phyloP scores from a whole-genome alignment of 1,140 invertebrate species.

The Adoxophyes honmai region DNA sequence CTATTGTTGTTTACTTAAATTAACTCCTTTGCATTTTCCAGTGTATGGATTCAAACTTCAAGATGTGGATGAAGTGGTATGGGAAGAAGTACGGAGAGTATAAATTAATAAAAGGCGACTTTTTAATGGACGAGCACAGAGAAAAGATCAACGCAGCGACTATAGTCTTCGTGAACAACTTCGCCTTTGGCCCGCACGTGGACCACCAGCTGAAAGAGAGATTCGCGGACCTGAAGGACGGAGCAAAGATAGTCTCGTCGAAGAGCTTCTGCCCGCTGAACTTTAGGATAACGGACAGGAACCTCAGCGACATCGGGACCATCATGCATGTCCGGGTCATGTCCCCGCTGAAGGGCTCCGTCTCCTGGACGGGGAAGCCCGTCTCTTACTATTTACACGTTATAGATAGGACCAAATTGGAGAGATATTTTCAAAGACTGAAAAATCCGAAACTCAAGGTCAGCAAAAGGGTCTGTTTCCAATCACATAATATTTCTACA shows the following conservation, averaged over 20 bases:
- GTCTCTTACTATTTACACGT: constrained; percentile 98
- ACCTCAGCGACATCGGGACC: constrained; percentile 94
- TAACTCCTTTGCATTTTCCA: too few relatives aligned
- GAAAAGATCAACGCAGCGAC: constrained; percentile 95
- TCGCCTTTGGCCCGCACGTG: constrained; percentile 97
- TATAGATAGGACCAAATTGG: constrained; percentile 96
- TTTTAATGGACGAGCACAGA: constrained; percentile 92
- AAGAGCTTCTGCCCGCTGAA: constrained; percentile 98
- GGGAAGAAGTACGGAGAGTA: constrained; percentile 96
- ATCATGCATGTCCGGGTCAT: constrained; percentile 99
- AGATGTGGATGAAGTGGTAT: constrained; percentile 97
- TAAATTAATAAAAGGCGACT: constrained; percentile 95
- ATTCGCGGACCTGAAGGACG: constrained; percentile 97
- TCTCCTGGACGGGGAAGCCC: constrained; percentile 98
- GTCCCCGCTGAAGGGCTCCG: constrained; percentile 94
- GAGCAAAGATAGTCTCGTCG: constrained; percentile 97
- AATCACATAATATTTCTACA: constrained; percentile 54
- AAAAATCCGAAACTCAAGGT: constrained; percentile 91
- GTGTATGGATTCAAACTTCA: constrained; percentile 94
- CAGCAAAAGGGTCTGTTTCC: constrained; percentile 77
- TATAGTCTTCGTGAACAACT: constrained; percentile 99
- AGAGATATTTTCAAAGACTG: constrained; percentile 95
- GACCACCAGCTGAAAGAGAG: constrained; percentile 97
- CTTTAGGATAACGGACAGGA: constrained; percentile 96
- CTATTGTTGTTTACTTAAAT: background rate